phyloP scores from a whole-genome alignment of 2,888 invertebrate genomes.

The Chydorus sphaericus region DNA sequence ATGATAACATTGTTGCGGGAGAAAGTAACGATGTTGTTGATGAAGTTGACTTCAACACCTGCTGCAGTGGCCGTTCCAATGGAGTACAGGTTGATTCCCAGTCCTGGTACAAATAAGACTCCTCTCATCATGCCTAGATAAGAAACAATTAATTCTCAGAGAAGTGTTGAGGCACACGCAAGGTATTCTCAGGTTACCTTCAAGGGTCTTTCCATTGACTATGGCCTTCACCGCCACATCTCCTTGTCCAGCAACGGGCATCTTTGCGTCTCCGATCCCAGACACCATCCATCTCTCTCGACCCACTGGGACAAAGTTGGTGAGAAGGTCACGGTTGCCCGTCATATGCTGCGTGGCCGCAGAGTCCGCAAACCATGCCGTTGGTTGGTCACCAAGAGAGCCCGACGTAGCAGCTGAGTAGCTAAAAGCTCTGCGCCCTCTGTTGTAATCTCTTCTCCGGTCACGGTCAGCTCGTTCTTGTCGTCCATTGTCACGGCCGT shows the following conservation, averaged over 20 bases:
- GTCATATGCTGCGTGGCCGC: not conserved
- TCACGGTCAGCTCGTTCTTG: not conserved
- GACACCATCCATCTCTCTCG: not conserved
- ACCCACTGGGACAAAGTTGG: not conserved
- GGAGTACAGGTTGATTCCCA: not conserved
- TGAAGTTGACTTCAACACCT: not conserved
- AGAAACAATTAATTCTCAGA: too few relatives aligned
- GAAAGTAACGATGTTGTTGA: not conserved
- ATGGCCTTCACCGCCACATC: not conserved
- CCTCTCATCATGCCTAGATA: not conserved
- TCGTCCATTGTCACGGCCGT: not conserved
- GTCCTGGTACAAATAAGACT: not conserved
- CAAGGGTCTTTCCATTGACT: not conserved
- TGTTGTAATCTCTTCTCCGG: not conserved
- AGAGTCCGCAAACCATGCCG: not conserved
- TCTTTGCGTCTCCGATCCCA: not conserved
- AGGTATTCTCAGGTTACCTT: too few relatives aligned
- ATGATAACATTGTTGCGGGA: not conserved
- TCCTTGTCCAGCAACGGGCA: not conserved
- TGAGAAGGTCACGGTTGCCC: not conserved
- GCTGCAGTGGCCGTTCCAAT: not conserved
- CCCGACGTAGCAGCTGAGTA: not conserved
- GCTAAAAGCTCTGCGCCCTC: not conserved
- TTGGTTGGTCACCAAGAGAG: not conserved
- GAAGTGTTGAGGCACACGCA: too few relatives aligned